phyloP scores from a whole-genome alignment of 2,888 invertebrate species.

The Antheraea assamensis region DNA sequence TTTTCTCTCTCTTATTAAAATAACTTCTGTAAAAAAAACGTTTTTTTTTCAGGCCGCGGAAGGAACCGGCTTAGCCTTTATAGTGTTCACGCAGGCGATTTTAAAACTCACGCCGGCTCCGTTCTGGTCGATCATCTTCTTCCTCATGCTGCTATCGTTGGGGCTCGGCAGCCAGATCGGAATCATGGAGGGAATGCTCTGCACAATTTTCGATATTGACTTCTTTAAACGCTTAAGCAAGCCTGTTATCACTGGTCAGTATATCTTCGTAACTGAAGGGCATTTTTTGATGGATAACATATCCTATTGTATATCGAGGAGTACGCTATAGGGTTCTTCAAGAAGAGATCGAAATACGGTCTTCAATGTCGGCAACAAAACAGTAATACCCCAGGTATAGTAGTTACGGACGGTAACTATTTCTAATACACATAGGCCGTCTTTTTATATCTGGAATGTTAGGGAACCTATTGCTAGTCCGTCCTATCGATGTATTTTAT shows the following conservation, averaged over 20 bases:
- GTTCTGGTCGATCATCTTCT: constrained; percentile 98
- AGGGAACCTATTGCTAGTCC: no score
- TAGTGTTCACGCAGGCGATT: constrained; percentile 98
- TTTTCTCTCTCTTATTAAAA: neutral
- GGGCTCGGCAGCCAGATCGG: constrained; percentile 98
- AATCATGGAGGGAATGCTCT: constrained; percentile 97
- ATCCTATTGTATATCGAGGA: neutral
- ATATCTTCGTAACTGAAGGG: neutral
- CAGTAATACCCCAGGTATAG: no score
- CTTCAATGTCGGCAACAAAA: no score
- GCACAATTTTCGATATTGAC: constrained; percentile 96
- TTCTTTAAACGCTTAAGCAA: constrained; percentile 94
- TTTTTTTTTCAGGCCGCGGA: constrained; percentile 90
- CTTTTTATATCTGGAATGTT: no score
- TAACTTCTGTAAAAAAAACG: neutral
- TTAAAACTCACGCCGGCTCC: constrained; percentile 96
- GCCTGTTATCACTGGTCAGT: constrained; percentile 90
- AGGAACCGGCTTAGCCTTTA: constrained; percentile 97
- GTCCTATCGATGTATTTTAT: no score
- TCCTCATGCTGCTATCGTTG: constrained; percentile 96
- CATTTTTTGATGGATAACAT: neutral
- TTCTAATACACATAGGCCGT: no score
- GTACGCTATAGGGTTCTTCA: no score
- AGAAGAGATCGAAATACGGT: no score
- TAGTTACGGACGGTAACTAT: no score